Evolutionary conservation across 2,888 invertebrate species (phyloP).

Genomic region (Muschampia plurimacula): DNA sequence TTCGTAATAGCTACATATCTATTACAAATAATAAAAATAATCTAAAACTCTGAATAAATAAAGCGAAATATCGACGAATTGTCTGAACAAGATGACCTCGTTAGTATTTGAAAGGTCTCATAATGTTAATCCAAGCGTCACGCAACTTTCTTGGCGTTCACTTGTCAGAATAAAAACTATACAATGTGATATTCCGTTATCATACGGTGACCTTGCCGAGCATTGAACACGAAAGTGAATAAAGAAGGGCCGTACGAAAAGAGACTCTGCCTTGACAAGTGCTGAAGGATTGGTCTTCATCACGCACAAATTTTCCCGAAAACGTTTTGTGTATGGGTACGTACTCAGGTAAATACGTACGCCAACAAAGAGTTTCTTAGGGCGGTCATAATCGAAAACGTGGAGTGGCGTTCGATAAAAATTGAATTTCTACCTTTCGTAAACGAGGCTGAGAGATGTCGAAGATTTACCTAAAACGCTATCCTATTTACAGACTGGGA

Average conservation of each 20-base stretch:
- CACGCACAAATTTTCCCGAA: slow-evolving; percentile 74
- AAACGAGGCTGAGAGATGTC: slow-evolving; percentile 65
- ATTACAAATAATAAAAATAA: not conserved
- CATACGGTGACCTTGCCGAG: slow-evolving; percentile 57
- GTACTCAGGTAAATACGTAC: slow-evolving; percentile 25
- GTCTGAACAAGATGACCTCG: slow-evolving; percentile 72
- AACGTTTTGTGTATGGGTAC: slow-evolving; percentile 49
- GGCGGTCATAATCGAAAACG: slow-evolving; percentile 61
- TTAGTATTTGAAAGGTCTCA: slow-evolving; percentile 82
- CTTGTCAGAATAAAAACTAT: slow-evolving; percentile 79
- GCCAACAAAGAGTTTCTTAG: slow-evolving; percentile 42
- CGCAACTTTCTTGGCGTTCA: slow-evolving; percentile 80
- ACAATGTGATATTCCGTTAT: slow-evolving; percentile 72
- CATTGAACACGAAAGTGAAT: slow-evolving; percentile 74
- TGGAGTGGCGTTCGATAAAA: slow-evolving; percentile 62
- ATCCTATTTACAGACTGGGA: slow-evolving; percentile 80
- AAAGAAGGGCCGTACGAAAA: slow-evolving; percentile 66
- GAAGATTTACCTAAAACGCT: slow-evolving; percentile 77
- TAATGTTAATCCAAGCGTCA: slow-evolving; percentile 80
- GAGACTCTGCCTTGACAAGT: slow-evolving; percentile 72
- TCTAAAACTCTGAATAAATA: slow-evolving; percentile 62
- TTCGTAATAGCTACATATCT: too few relatives aligned
- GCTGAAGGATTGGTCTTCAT: slow-evolving; percentile 74
- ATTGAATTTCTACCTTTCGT: slow-evolving; percentile 70
- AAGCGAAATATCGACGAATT: slow-evolving; percentile 68